Evolutionary conservation across 2,888 invertebrate genomes (phyloP).

Genomic region (Luperina nickerlii): DNA sequence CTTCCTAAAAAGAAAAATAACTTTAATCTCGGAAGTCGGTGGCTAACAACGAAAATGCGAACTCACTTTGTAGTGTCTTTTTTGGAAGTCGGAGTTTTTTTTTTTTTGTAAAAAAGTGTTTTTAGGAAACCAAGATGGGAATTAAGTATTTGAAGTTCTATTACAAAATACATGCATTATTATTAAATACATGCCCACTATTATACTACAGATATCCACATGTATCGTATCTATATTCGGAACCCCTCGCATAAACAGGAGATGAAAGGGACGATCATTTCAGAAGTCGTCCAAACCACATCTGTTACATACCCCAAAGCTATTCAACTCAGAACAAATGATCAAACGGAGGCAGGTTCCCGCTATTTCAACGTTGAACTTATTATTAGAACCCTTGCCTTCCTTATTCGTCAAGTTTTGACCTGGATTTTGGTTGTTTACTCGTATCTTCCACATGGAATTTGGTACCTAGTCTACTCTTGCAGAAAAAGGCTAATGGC

Average conservation of each 20-base stretch:
- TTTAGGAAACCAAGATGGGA: background rate
- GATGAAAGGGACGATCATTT: background rate
- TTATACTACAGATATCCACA: background rate
- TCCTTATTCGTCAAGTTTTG: background rate
- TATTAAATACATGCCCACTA: background rate
- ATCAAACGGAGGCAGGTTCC: background rate
- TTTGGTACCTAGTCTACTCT: background rate
- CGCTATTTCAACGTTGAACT: conserved; percentile 16
- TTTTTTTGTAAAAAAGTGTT: too few relatives aligned
- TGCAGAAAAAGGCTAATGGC: background rate
- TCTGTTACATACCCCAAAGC: conserved; percentile 21
- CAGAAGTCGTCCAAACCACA: conserved; percentile 12
- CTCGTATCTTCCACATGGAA: background rate
- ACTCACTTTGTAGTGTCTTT: too few relatives aligned
- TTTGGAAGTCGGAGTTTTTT: too few relatives aligned
- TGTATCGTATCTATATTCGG: background rate
- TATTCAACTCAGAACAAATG: conserved; percentile 24
- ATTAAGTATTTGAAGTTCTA: background rate
- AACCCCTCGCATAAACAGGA: background rate
- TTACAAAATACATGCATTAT: background rate
- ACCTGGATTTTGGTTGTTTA: conserved; percentile 5
- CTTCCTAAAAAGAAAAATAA: too few relatives aligned
- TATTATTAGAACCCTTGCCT: background rate
- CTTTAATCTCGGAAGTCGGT: too few relatives aligned
- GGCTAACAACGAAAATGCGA: too few relatives aligned